Evolutionary conservation across 2,888 invertebrate genomes (phyloP).

Genomic region (Sipha maydis): DNA sequence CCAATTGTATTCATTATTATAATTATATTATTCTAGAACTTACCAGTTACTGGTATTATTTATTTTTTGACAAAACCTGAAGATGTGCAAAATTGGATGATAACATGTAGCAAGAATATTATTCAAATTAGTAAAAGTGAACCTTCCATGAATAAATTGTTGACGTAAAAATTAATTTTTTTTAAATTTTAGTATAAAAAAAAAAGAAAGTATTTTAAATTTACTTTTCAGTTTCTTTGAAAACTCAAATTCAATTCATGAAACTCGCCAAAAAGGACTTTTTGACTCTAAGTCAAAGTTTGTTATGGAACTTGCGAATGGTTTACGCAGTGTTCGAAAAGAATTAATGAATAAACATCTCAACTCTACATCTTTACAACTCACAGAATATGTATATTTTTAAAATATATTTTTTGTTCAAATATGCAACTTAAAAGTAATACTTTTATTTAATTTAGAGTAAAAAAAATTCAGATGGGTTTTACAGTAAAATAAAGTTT

Average conservation of each 20-base stretch:
- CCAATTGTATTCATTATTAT: neutral
- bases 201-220: neutral
- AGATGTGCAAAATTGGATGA: conserved; percentile 52
- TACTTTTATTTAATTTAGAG: conserved; percentile 34
- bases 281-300: conserved; percentile 35
- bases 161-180: conserved; percentile 24
- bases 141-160: conserved; percentile 32
- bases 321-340: conserved; percentile 52
- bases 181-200: neutral
- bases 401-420: neutral
- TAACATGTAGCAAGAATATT: neutral
- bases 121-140: neutral
- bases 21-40: conserved; percentile 18
- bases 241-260: conserved; percentile 16
- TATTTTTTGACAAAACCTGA: conserved; percentile 44
- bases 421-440: neutral
- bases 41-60: conserved; percentile 52
- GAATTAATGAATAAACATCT: conserved; percentile 44
- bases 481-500: conserved; percentile 31
- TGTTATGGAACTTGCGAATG: conserved; percentile 42
- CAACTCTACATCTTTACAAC: conserved; percentile 17
- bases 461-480: neutral
- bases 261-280: conserved; percentile 36
- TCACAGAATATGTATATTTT: conserved; percentile 42
- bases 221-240: conserved; percentile 38